These are phyloP conservation scores for Parasteatoda lunata DNA, from an alignment of 2,888 invertebrate genomes.

Conservation along the genomic window DNA sequence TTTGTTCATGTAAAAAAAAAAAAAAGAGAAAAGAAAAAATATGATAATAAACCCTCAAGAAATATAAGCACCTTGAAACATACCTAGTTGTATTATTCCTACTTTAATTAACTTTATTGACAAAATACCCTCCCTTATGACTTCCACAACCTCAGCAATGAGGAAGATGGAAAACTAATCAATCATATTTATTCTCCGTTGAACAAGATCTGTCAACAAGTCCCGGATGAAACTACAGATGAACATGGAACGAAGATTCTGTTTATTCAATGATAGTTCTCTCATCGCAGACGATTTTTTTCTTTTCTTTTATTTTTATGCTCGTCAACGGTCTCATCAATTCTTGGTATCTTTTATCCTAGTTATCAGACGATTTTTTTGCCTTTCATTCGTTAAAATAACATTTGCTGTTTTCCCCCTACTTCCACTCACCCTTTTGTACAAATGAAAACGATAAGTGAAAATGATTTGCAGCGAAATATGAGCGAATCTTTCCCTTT, in stretches of 20 bases:
- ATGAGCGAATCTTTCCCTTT: neutral
- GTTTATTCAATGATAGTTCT: neutral
- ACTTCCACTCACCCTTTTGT: neutral
- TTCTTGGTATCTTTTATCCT: constrained; percentile 5
- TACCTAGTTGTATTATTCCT: neutral
- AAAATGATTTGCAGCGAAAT: constrained; percentile 3
- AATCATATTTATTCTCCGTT: constrained; percentile 29
- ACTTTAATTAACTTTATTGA: constrained; percentile 3
- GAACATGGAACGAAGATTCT: neutral
- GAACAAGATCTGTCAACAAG: constrained; percentile 26
- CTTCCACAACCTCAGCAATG: neutral
- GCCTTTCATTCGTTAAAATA: neutral
- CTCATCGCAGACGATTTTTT: neutral
- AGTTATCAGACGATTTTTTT: neutral
- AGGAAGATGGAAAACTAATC: neutral
- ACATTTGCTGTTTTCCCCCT: neutral
- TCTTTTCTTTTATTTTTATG: constrained; percentile 1
- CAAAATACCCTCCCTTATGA: constrained; percentile 2
- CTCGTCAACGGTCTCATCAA: constrained; percentile 1
- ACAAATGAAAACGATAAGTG: constrained; percentile 5
- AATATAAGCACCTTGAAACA: neutral
- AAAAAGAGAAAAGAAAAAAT: too few relatives aligned
- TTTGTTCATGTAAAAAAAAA: too few relatives aligned
- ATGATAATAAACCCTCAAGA: neutral
- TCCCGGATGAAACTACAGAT: constrained; percentile 2